These are phyloP conservation scores for Saccostrea glomerata DNA, from an alignment of 1,140 invertebrate species.

Conservation along the genomic window DNA sequence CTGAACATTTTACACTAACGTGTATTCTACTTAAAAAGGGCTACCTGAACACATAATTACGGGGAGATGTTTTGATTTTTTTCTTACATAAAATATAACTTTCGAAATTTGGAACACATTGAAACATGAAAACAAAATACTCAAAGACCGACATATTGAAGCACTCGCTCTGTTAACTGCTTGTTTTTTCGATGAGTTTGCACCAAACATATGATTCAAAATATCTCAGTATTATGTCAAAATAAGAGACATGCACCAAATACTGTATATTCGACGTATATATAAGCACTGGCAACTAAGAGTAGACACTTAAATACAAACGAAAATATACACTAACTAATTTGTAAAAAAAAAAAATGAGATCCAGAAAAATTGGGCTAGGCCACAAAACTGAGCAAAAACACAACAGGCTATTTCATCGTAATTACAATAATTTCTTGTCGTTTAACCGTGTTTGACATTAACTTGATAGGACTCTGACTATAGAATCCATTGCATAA, in stretches of 20 bases:
- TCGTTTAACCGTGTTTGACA: background rate
- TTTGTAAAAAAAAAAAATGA: slow-evolving; percentile 18
- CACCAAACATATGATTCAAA: background rate
- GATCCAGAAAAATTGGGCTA: slow-evolving; percentile 1
- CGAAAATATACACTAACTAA: background rate
- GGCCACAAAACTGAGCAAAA: background rate
- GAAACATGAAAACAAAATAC: slow-evolving; percentile 22
- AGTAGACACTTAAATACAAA: background rate
- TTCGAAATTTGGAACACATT: background rate
- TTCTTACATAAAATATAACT: background rate
- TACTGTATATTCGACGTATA: slow-evolving; percentile 4
- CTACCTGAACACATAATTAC: slow-evolving; percentile 13
- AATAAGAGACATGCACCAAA: slow-evolving; percentile 23
- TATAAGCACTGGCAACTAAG: slow-evolving; percentile 15
- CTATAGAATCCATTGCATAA: slow-evolving; percentile 21
- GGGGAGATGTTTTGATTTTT: background rate
- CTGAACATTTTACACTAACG: background rate
- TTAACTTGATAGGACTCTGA: background rate
- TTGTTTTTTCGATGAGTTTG: slow-evolving; percentile 32
- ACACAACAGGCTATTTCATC: background rate
- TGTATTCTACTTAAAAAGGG: background rate
- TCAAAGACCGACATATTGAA: background rate
- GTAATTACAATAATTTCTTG: background rate
- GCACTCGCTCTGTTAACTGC: background rate
- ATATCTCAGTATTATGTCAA: background rate